phyloP scores from a whole-genome alignment of 1,140 invertebrate species.

The Tigriopus japonicus region DNA sequence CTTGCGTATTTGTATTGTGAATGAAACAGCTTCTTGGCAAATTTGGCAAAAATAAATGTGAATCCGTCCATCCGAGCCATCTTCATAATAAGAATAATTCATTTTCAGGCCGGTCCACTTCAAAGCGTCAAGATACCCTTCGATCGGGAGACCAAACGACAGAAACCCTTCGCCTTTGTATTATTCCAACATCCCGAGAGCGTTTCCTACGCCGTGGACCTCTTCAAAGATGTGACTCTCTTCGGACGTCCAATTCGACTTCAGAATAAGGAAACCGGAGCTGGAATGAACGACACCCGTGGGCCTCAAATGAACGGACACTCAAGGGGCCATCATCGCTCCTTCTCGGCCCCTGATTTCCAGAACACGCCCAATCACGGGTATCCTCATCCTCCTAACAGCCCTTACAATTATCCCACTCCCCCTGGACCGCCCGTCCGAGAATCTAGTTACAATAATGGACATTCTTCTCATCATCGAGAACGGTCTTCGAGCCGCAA shows the following conservation, averaged over 20 bases:
- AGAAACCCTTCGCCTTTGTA: conserved; percentile 13
- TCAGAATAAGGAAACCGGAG: background rate
- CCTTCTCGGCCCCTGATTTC: background rate
- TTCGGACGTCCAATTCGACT: background rate
- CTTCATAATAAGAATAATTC: no score
- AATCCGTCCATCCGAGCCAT: no score
- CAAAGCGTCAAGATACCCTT: background rate
- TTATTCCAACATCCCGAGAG: conserved; percentile 13
- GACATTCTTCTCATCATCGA: no score
- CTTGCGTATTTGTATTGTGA: no score
- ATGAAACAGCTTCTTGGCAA: no score
- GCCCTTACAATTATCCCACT: background rate
- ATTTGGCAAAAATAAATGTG: no score
- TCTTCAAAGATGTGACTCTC: conserved; percentile 6
- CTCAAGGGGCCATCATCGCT: background rate
- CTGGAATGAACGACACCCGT: background rate
- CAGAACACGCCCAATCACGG: background rate
- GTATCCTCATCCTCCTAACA: background rate
- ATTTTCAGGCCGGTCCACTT: conserved; percentile 12
- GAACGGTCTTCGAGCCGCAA: no score
- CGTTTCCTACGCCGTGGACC: conserved; percentile 10
- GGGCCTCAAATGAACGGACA: no score
- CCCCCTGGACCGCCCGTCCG: background rate
- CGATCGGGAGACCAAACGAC: background rate
- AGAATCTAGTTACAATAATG: background rate